These are phyloP conservation scores for Polypedilum vanderplanki DNA, from an alignment of 1,140 invertebrate species.

Conservation along the genomic window DNA sequence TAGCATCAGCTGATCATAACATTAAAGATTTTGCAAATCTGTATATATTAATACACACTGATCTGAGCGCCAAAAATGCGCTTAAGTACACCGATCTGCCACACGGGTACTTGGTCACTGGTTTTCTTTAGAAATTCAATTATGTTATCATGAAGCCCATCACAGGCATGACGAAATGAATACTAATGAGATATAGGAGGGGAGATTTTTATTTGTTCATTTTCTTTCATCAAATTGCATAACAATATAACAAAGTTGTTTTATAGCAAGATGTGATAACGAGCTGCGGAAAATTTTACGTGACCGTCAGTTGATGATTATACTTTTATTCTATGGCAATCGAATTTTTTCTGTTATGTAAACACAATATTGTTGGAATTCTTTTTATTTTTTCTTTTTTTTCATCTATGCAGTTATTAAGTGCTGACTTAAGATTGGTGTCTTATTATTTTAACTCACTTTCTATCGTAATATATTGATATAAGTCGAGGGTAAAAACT, in stretches of 20 bases:
- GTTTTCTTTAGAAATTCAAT: background rate
- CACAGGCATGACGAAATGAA: slow-evolving; percentile 7
- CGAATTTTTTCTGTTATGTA: slow-evolving; percentile 2
- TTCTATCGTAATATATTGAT: background rate
- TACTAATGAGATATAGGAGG: background rate
- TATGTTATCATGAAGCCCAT: slow-evolving; percentile 10
- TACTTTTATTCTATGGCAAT: slow-evolving; percentile 1
- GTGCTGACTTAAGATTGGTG: background rate
- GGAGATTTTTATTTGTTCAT: background rate
- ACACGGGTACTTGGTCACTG: background rate
- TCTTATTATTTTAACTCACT: background rate
- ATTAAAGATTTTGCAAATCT: too few species aligned
- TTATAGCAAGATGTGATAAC: slow-evolving; percentile 1
- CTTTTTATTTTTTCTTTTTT: too few species aligned
- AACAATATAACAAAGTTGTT: slow-evolving; percentile 9
- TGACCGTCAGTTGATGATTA: background rate
- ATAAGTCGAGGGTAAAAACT: background rate
- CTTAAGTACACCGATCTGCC: too few species aligned
- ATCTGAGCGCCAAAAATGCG: background rate
- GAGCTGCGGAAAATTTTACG: slow-evolving; percentile 16
- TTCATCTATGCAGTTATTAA: background rate
- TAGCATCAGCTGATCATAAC: too few species aligned
- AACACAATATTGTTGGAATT: slow-evolving; percentile 2
- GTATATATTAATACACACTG: too few species aligned
- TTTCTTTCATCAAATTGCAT: slow-evolving; percentile 20